Base-by-base conservation (phyloP, 2,113 vertebrate species). In the Pelobates fuscus region DNA sequence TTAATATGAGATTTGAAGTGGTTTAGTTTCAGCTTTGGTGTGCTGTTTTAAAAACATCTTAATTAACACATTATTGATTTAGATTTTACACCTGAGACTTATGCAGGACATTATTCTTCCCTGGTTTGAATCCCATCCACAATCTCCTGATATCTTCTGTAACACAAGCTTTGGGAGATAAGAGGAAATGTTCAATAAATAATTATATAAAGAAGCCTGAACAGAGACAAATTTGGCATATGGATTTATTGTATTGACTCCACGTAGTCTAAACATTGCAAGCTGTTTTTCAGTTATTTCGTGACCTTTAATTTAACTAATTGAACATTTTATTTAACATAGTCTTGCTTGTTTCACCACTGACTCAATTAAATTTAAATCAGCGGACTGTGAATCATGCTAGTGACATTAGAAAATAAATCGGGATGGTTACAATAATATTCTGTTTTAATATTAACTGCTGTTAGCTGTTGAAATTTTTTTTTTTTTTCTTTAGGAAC, bases 251-350 rank as follows among this genome's bases (percentile, higher is more conserved):
- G 20, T 67, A 77, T 68, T 68, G 73, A 68, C 27, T 77, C 26
- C 29, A 43, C 58, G 23, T 29, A 52, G 54, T 60, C 21, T 61
- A 77, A 61, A 68, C 66, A 43, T 57, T 32, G 58, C 52, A 65
- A 52, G 55, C 44, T 65, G 23, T 75, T 62, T 71, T 30, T 41
- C 46, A 52, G 49, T 61, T 59, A 68, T 67, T 59, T 52, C 67
- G 37, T 68, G 55, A 77, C 65, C 73, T 77, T 75, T 77, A 44
- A 77, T 61, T 60, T 68, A 68, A 37, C 73, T 77, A 61, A 68
- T 52, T 77, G 55, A 77, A 61, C 37, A 68, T 66, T 14, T 55
- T 43, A 63, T 60, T 77, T 68, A 70, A 46, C 68, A 70, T 58
- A 66, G 21, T 67, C 17, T 25, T 61, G 46, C 57, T n/a, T 61